Evolutionary conservation across 2,797 vertebrate species (phyloP).

Genomic region (Diplodus sargus): DNA sequence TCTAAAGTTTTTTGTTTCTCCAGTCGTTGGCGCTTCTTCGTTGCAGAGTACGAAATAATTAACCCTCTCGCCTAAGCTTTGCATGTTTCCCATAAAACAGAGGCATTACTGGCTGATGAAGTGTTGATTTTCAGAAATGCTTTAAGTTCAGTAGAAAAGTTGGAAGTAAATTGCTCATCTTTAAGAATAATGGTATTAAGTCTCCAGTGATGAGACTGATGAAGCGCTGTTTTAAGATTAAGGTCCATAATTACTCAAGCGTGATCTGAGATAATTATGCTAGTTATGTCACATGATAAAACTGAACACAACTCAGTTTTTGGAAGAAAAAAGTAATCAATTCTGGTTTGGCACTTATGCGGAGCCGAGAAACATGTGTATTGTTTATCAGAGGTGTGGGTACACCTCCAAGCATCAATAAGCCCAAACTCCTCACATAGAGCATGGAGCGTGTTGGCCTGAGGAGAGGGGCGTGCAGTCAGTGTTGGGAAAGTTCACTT

Average conservation of each 20-base stretch:
- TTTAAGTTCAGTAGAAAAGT: slow-evolving; percentile 9
- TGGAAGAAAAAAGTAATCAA: not conserved
- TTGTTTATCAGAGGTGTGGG: not conserved
- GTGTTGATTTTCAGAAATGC: slow-evolving; percentile 11
- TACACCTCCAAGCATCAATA: not conserved
- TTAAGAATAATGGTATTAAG: slow-evolving; percentile 17
- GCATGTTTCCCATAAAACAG: slow-evolving; percentile 14
- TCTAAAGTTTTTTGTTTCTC: slow-evolving; percentile 24
- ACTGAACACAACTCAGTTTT: not conserved
- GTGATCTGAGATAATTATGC: not conserved
- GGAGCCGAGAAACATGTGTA: not conserved
- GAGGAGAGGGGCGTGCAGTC: not conserved
- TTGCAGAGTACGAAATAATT: slow-evolving; percentile 28
- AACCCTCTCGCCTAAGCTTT: slow-evolving; percentile 24
- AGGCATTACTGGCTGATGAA: slow-evolving; percentile 3
- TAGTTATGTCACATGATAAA: not conserved
- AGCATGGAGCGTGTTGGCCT: not conserved
- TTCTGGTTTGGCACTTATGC: not conserved
- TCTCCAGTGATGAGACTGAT: slow-evolving; percentile 6
- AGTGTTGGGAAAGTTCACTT: too few species aligned
- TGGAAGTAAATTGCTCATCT: not conserved
- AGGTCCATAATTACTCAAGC: not conserved
- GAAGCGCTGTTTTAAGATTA: not conserved
- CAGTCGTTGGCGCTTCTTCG: not conserved
- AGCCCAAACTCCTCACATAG: not conserved